Percentiles rank a stretch among this genome's conserved stretches.
phyloP scores from a whole-genome alignment of 2,113 vertebrate genomes.

The Tichodroma muraria region DNA sequence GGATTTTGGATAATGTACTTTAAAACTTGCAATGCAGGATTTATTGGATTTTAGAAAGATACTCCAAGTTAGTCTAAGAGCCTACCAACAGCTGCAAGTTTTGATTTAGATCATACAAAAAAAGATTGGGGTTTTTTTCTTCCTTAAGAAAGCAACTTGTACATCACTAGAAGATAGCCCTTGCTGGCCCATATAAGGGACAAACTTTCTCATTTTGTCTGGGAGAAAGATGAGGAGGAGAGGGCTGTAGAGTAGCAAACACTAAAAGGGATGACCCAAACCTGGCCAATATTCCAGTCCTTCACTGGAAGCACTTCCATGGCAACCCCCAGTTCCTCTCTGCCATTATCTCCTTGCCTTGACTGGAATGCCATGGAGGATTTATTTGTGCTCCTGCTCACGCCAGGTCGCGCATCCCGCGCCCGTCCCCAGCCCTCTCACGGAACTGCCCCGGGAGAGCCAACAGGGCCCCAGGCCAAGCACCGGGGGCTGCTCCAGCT shows the following conservation, averaged over 20 bases:
- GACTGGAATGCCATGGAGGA: neutral
- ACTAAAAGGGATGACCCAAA: neutral
- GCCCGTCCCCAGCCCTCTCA: neutral
- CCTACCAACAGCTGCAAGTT: neutral
- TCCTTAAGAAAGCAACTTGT: neutral
- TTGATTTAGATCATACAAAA: neutral
- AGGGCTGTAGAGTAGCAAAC: neutral
- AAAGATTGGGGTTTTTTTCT: neutral
- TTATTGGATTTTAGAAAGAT: neutral
- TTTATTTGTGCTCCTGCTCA: neutral
- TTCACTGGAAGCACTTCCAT: neutral
- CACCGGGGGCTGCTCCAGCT: neutral
- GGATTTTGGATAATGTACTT: neutral
- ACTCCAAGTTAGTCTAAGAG: neutral
- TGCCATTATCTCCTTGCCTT: neutral
- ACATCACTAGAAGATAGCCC: neutral
- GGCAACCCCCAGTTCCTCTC: neutral
- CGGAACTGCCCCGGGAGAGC: accelerated
- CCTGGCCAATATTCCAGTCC: neutral
- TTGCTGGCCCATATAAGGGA: neutral
- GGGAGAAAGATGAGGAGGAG: neutral
- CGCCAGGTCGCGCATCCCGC: neutral
- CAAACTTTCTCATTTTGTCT: neutral
- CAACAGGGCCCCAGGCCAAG: neutral
- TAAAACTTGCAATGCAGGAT: neutral